phyloP scores from a whole-genome alignment of 2,113 vertebrate species.

The Leucosticte australis region DNA sequence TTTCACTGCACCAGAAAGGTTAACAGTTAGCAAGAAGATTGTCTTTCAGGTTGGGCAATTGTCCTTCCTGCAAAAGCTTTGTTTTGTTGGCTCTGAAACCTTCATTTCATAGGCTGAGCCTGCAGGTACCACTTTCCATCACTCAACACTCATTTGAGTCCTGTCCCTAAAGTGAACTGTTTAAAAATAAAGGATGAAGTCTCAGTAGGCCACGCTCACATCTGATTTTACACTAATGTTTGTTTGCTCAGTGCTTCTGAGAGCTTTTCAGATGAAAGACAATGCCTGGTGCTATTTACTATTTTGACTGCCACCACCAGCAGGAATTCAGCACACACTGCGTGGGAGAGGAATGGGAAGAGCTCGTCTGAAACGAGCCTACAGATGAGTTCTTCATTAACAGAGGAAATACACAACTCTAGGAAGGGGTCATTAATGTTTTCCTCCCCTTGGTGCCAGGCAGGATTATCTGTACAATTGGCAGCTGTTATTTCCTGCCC shows the following conservation, averaged over 20 bases:
- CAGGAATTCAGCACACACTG: background rate
- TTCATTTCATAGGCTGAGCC: background rate
- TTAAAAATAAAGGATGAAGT: background rate
- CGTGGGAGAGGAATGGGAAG: constrained; percentile 10
- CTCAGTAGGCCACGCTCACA: background rate
- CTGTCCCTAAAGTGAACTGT: background rate
- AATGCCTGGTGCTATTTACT: constrained; percentile 56
- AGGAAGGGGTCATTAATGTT: constrained; percentile 25
- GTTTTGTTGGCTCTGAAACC: background rate
- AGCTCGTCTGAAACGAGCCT: background rate
- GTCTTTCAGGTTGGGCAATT: background rate
- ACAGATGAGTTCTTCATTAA: constrained; percentile 17
- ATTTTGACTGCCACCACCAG: constrained; percentile 42
- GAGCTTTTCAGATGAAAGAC: constrained; percentile 57
- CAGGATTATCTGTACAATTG: constrained; percentile 47
- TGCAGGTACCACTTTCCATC: background rate
- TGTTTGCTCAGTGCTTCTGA: constrained; percentile 30
- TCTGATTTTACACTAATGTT: constrained; percentile 36
- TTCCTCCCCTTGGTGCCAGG: constrained; percentile 52
- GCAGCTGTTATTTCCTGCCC: constrained; percentile 33
- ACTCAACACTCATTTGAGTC: background rate
- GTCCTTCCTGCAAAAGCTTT: constrained; percentile 6
- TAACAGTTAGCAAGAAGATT: background rate
- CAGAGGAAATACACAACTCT: background rate
- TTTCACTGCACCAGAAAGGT: background rate